Percentiles rank a stretch among this genome's conserved stretches.
These are phyloP conservation scores for Tenthredo scrophulariae DNA, from an alignment of 2,888 invertebrate genomes.

Conservation along the genomic window DNA sequence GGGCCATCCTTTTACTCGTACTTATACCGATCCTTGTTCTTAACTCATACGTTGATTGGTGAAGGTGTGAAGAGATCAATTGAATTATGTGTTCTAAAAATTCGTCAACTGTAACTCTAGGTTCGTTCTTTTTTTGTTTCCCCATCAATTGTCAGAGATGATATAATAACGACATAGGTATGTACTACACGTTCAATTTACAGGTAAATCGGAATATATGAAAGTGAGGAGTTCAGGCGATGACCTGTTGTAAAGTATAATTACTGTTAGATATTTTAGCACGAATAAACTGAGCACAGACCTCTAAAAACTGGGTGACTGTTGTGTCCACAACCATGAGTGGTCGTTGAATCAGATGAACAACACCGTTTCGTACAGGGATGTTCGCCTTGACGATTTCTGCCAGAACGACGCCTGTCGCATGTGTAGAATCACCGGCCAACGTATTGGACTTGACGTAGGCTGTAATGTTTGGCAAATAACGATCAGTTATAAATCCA, in stretches of 20 bases:
- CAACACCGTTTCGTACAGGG: conserved; percentile 94
- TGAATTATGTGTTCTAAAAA: background rate
- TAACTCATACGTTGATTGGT: background rate
- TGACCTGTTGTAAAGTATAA: conserved; percentile 5
- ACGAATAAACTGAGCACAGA: conserved; percentile 78
- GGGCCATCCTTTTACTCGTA: background rate
- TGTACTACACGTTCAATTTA: background rate
- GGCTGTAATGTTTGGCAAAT: conserved; percentile 79
- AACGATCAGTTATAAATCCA: background rate
- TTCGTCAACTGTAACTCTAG: background rate
- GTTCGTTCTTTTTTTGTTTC: background rate
- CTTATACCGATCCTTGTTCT: background rate
- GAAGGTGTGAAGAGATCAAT: conserved; percentile 3
- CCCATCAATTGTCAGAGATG: background rate
- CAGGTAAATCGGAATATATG: background rate
- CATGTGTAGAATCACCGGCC: conserved; percentile 88
- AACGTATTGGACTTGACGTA: conserved; percentile 93
- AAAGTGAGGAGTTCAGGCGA: background rate
- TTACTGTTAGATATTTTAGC: background rate
- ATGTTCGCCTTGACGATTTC: conserved; percentile 94
- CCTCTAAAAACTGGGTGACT: conserved; percentile 91
- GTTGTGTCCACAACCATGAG: conserved; percentile 95
- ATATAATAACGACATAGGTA: background rate
- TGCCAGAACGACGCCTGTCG: conserved; percentile 91
- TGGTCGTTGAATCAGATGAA: conserved; percentile 94